Evolutionary conservation across 2,797 vertebrate species (phyloP), one percentile per base, ranked within the genome.

Genomic region (Cercopithecus neglectus): DNA sequence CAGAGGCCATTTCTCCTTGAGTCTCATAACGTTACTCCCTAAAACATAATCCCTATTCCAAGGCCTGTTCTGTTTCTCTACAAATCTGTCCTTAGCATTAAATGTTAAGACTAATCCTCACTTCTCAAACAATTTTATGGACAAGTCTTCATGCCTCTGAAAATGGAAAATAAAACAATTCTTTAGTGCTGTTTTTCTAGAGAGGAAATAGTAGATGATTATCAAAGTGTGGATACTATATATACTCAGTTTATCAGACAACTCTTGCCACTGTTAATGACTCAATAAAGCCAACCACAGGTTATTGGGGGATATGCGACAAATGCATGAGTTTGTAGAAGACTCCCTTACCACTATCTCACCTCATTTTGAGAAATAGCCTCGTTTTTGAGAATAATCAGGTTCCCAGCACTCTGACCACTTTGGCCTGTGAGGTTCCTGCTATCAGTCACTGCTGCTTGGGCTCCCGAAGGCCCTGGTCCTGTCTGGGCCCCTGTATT

Each of bases 351-450:
- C 48, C 57, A 70, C 80, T 50, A 13, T 90, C 97, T 99, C 99
- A 99, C 99, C 99, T 99, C 99, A 36, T 98, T 98, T 97, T 99
- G 99, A 98, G 99, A 98, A 97, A 98, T 97, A 97, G 98, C 98
- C 97, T 99, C 98, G 87, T 98, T 99, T 99, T 99, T 99, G 97
- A 99, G 98, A 97, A 99, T 97, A 96, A 99, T 99, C 98, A 99
- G 98, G 98, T 99, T 99, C 98, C 99, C 99, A 44, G 99, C 97
- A 98, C 99, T 99, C 98, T 99, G 99, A 92, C 99, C 99, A 94
- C 99, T 99, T 97, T 99, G 99, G 97, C 99, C 99, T 88, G 99
- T 99, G 98, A 99, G 99, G 98, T 99, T 99, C 97, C 99, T 99
- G 98, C 99, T 99, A 97, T 99, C 99, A 10, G 99, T 98, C 97